A percentile compares a stretch with the other conserved stretches of the same genome.
phyloP scores from a whole-genome alignment of 2,888 invertebrate genomes.

The Trissonchulus latispiculum region DNA sequence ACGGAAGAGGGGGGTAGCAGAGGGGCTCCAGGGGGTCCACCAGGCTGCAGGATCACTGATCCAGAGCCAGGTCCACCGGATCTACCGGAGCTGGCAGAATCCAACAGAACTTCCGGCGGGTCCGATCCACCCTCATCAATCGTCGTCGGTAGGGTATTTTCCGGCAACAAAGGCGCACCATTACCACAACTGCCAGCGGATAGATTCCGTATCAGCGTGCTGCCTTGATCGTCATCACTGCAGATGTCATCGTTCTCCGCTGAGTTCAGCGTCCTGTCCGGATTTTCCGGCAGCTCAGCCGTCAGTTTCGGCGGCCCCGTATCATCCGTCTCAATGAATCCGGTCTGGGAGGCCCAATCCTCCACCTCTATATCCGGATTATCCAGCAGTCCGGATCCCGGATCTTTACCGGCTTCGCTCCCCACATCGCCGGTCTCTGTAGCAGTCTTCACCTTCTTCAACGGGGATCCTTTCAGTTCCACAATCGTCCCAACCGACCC shows the following conservation, averaged over 20 bases:
- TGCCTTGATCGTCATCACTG: not conserved
- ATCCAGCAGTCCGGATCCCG: not conserved
- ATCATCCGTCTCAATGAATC: not conserved
- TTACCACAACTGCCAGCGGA: not conserved
- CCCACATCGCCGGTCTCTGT: not conserved
- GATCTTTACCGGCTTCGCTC: not conserved
- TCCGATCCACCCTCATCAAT: not conserved
- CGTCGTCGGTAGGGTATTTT: not conserved
- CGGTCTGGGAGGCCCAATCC: not conserved
- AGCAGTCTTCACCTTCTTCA: not conserved
- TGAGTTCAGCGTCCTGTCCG: too few species aligned
- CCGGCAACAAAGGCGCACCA: not conserved
- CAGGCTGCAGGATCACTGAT: not conserved
- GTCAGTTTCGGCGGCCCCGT: not conserved
- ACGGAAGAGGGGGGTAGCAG: too few species aligned
- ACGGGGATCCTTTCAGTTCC: not conserved
- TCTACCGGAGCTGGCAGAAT: too few species aligned
- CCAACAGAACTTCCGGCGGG: not conserved
- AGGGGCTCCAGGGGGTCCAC: not conserved
- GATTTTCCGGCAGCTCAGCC: not conserved
- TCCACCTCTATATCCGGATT: too few species aligned
- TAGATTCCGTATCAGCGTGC: not conserved
- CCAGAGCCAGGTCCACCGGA: not conserved
- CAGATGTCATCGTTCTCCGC: not conserved
- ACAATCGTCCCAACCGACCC: not conserved